phyloP scores from a whole-genome alignment of 2,113 vertebrate species.

The Perca fluviatilis region DNA sequence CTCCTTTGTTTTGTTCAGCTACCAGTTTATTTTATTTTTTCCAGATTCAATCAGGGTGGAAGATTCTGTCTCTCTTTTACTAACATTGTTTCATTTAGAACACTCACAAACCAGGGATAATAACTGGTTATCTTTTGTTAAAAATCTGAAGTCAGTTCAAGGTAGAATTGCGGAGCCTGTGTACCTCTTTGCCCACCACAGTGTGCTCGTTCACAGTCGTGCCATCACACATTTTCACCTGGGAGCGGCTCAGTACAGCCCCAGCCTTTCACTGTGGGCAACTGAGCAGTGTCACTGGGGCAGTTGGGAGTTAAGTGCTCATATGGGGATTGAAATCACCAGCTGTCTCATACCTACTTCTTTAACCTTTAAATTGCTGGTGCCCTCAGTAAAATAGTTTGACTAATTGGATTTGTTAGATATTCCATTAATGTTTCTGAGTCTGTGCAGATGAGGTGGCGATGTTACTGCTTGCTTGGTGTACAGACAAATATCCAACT shows the following conservation, averaged over 20 bases:
- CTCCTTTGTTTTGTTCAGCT: slow-evolving; percentile 71
- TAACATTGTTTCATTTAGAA: slow-evolving; percentile 23
- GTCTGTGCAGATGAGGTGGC: background rate
- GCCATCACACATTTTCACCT: slow-evolving; percentile 39
- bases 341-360: slow-evolving; percentile 13
- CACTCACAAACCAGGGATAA: slow-evolving; percentile 10
- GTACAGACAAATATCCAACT: background rate
- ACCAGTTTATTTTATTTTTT: slow-evolving; percentile 54
- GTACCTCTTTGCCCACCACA: background rate
- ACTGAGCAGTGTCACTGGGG: slow-evolving; percentile 30
- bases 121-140: background rate
- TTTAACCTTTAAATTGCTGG: slow-evolving; percentile 14
- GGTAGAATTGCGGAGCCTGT: slow-evolving; percentile 6
- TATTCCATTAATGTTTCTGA: background rate
- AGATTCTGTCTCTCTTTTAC: slow-evolving; percentile 20
- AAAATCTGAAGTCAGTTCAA: background rate
- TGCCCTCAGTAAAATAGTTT: background rate
- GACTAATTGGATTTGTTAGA: slow-evolving; percentile 4
- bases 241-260: slow-evolving; percentile 27
- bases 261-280: background rate
- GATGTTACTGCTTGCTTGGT: background rate
- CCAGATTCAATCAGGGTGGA: slow-evolving; percentile 44
- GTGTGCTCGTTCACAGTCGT: slow-evolving; percentile 13
- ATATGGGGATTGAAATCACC: slow-evolving; percentile 25
- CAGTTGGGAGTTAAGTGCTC: slow-evolving; percentile 41